Evolutionary conservation across 2,797 vertebrate species (phyloP), one percentile per base, ranked within the genome.

Genomic region (Benthosema pterotum): DNA sequence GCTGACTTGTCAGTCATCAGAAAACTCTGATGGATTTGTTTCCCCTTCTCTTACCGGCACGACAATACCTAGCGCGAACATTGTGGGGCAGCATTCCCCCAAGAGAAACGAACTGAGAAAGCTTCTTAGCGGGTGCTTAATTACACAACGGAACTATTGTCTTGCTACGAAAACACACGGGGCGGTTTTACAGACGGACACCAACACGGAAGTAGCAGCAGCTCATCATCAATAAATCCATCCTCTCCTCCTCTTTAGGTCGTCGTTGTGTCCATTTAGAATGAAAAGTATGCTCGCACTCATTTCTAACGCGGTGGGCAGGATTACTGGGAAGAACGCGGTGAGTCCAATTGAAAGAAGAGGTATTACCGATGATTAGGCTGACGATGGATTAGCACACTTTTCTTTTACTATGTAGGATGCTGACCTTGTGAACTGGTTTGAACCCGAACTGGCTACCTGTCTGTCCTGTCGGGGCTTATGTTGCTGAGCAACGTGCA

Each of bases 211-310:
- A 11, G 22, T 25, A 25, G 22, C 22, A 25, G 22, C 22, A n/a
- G n/a, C n/a, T n/a, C n/a, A n/a, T n/a, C n/a, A n/a, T 25, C 22
- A 25, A 5, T 25, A n/a, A n/a, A n/a, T n/a, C n/a, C 22, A 25
- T 25, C 22, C 2, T 1, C 52, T 18, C 76, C 48, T 4, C 11
- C 3, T 13, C 18, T 16, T 5, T 52, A 3, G 52, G 5, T 42
- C 47, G 17, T 5, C 14, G 15, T 13, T 57, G 11, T n/a, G 14
- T 7, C 9, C 48, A 43, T 16, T n/a, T 77, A 90, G 66, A 53
- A 89, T 89, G 83, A 59, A 85, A 65, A 89, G 73, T 13, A 89
- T 93, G 88, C 67, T 88, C 25, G 66, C 77, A 7, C 60, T 89
- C 0, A 82, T 91, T 22, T 91, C 90, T 19, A 87, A 83, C 74